These are phyloP conservation scores for Hippocampus mohnikei DNA, from an alignment of 2,113 vertebrate genomes.

Conservation along the genomic window DNA sequence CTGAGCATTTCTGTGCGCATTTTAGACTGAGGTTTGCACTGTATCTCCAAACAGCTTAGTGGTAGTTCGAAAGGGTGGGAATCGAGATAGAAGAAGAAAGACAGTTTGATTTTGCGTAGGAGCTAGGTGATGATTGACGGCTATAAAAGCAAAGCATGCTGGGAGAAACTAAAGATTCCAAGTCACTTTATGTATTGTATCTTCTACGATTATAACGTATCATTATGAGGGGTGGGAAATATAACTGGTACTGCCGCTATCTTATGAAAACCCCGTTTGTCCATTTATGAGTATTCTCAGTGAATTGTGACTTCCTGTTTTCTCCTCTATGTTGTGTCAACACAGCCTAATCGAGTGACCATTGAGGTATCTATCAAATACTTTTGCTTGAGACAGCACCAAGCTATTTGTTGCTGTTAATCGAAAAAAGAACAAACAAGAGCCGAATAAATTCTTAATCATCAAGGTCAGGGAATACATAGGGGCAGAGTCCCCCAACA, in stretches of 20 bases:
- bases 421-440: too few relatives aligned
- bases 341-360: not conserved
- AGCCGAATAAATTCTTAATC: too few relatives aligned
- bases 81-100: not conserved
- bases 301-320: not conserved
- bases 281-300: not conserved
- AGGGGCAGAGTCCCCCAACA: too few relatives aligned
- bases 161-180: not conserved
- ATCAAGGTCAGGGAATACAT: too few relatives aligned
- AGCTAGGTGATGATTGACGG: not conserved
- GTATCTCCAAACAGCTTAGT: conserved; percentile 48
- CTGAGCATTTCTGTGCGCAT: conserved; percentile 55
- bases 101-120: not conserved
- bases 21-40: conserved; percentile 52
- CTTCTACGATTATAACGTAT: conserved; percentile 21
- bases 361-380: too few relatives aligned
- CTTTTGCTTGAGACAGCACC: too few relatives aligned
- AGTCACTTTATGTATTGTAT: not conserved
- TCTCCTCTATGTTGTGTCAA: not conserved
- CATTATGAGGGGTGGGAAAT: too few relatives aligned
- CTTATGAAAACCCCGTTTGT: not conserved
- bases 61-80: conserved; percentile 12
- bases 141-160: not conserved
- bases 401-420: too few relatives aligned
- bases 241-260: not conserved